A percentile compares a stretch with the other conserved stretches of the same genome.
Conservation (phyloP, 2,888 invertebrate genomes). For the Microplitis manilae region DNA sequence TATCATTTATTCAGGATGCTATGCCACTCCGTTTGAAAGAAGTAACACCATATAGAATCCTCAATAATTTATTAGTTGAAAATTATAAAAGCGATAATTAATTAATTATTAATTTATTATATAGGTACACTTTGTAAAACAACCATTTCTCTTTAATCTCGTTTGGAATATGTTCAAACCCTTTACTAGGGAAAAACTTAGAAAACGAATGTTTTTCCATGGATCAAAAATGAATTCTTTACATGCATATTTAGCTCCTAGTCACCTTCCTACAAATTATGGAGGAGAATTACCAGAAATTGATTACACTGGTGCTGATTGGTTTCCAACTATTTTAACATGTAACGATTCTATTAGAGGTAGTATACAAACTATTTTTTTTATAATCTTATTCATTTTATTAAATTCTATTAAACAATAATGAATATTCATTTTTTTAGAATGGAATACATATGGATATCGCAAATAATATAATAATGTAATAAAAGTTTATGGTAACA, state of each 20-base stretch:
- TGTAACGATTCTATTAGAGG: slow-evolving; percentile 78
- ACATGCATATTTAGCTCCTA: slow-evolving; percentile 80
- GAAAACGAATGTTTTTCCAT: slow-evolving; percentile 87
- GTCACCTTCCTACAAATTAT: slow-evolving; percentile 83
- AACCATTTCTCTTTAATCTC: slow-evolving; percentile 87
- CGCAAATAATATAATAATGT: slow-evolving; percentile 70
- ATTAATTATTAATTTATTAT: background rate
- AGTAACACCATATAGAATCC: slow-evolving; percentile 53
- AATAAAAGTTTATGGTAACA: background rate
- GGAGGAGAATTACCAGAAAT: slow-evolving; percentile 83
- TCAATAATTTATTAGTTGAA: background rate
- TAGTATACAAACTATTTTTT: slow-evolving; percentile 49
- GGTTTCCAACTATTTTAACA: slow-evolving; percentile 81
- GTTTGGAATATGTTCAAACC: slow-evolving; percentile 91
- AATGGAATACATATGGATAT: slow-evolving; percentile 81
- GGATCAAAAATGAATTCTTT: slow-evolving; percentile 85
- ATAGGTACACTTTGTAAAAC: slow-evolving; percentile 85
- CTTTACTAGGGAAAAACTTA: slow-evolving; percentile 84
- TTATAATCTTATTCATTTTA: background rate
- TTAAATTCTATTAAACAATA: background rate
- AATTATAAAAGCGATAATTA: background rate
- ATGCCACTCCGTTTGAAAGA: slow-evolving; percentile 89
- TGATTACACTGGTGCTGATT: slow-evolving; percentile 83
- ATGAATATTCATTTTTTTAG: slow-evolving; percentile 57
- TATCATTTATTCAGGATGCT: slow-evolving; percentile 89